A percentile compares a stretch with the other conserved stretches of the same genome.
Evolutionary conservation across 2,113 vertebrate species (phyloP).

Genomic region (Ancistrus triradiatus): DNA sequence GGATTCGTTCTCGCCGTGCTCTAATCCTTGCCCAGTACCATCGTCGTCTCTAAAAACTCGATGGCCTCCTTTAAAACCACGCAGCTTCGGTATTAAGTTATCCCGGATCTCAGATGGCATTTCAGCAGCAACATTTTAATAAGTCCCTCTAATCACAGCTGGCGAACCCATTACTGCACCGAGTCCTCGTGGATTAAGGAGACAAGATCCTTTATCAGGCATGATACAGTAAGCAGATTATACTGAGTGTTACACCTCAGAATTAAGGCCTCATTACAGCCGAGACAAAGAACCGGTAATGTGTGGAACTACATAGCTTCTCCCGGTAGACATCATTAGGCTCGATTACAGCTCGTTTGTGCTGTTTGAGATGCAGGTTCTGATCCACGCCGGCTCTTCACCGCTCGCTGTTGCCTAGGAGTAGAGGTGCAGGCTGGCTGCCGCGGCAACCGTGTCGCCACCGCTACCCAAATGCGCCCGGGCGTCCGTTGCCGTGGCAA

Average conservation of each 20-base stretch:
- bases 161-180: neutral
- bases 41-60: too few species aligned
- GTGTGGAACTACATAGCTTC: constrained; percentile 13
- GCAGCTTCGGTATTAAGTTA: too few species aligned
- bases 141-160: neutral
- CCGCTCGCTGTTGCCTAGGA: constrained; percentile 24
- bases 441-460: constrained; percentile 72
- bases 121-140: neutral
- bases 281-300: constrained; percentile 22
- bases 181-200: constrained; percentile 16
- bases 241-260: constrained; percentile 6
- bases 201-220: neutral
- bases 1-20: too few species aligned
- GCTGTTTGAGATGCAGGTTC: constrained; percentile 30
- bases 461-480: constrained; percentile 68
- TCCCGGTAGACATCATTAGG: constrained; percentile 37
- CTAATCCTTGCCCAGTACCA: too few species aligned
- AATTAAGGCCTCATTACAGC: constrained; percentile 21
- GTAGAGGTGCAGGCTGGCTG: constrained; percentile 24
- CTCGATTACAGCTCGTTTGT: constrained; percentile 21
- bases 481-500: constrained; percentile 76
- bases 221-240: constrained; percentile 37
- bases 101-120: neutral
- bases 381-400: constrained; percentile 10
- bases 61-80: too few species aligned